Evolutionary conservation across 2,797 vertebrate genomes (phyloP).

Genomic region (Thalassophryne amazonica): DNA sequence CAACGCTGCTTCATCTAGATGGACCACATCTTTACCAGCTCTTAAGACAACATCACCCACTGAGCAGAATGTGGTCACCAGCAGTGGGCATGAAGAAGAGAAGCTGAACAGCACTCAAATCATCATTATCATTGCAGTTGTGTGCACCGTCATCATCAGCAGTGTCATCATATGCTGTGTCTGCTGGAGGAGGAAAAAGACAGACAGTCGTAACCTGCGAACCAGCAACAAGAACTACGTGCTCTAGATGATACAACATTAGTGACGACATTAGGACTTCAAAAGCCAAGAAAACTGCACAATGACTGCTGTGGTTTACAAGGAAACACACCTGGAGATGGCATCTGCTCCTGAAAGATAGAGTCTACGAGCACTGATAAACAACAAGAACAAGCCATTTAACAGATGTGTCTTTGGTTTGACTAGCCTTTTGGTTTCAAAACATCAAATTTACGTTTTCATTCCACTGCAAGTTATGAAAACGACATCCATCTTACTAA

Average conservation of each 20-base stretch:
- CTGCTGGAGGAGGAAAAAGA: conserved; percentile 68
- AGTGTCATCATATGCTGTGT: conserved; percentile 54
- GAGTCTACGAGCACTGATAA: no score
- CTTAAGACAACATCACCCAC: conserved; percentile 46
- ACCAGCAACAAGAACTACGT: conserved; percentile 58
- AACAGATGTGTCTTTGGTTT: background rate
- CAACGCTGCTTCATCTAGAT: conserved; percentile 41
- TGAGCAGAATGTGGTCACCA: conserved; percentile 25
- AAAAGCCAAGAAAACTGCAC: conserved; percentile 13
- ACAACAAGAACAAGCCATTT: background rate
- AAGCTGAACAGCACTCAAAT: conserved; percentile 12
- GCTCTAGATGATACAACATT: conserved; percentile 44
- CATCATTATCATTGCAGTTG: conserved; percentile 57
- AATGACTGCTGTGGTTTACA: conserved; percentile 9
- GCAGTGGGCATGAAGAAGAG: conserved; percentile 12
- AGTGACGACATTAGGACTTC: conserved; percentile 6
- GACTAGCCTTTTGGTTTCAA: background rate
- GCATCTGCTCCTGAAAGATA: no score
- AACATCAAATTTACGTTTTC: conserved; percentile 3
- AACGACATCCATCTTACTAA: conserved; percentile 1
- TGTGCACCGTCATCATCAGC: conserved; percentile 62
- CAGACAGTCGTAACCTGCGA: conserved; percentile 57
- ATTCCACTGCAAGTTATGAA: conserved; percentile 12
- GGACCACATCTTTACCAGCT: conserved; percentile 49
- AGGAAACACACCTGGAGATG: no score